These are phyloP conservation scores for Orchestia grillus DNA, from an alignment of 1,140 invertebrate genomes.

Conservation along the genomic window DNA sequence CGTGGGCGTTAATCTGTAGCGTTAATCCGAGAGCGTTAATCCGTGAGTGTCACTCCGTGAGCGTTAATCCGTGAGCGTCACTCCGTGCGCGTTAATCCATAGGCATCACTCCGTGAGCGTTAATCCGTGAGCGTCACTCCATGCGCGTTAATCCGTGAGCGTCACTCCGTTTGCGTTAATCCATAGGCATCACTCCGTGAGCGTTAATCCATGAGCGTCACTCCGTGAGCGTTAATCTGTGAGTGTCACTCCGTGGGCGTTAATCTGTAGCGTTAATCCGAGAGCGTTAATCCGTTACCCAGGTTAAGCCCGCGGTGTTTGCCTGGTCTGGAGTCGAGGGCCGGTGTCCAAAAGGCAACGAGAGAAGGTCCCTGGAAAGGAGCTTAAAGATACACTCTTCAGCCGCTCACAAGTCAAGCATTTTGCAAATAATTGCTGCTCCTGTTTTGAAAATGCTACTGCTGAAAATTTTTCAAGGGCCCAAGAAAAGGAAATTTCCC, in stretches of 20 bases:
- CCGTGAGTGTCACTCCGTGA: too few relatives aligned
- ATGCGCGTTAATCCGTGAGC: too few relatives aligned
- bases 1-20: too few relatives aligned
- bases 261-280: not conserved
- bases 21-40: too few relatives aligned
- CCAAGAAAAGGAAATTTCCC: not conserved
- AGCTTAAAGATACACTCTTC: constrained; percentile 8
- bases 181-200: too few relatives aligned
- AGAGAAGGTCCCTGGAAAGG: not conserved
- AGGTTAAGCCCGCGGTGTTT: not conserved
- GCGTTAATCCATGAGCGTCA: too few relatives aligned
- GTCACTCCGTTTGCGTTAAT: too few relatives aligned
- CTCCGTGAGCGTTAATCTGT: not conserved
- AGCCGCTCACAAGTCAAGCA: not conserved
- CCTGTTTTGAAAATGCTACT: not conserved
- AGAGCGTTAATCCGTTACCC: not conserved
- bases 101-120: too few relatives aligned
- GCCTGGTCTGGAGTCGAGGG: not conserved
- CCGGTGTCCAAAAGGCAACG: not conserved
- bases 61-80: too few relatives aligned
- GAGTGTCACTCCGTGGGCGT: not conserved
- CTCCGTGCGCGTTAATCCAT: too few relatives aligned
- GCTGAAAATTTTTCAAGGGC: not conserved
- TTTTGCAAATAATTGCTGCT: constrained; percentile 1
- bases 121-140: too few relatives aligned